A percentile compares a stretch with the other conserved stretches of the same genome.
phyloP scores from a whole-genome alignment of 2,888 invertebrate species.

The Choreutis nemorana region DNA sequence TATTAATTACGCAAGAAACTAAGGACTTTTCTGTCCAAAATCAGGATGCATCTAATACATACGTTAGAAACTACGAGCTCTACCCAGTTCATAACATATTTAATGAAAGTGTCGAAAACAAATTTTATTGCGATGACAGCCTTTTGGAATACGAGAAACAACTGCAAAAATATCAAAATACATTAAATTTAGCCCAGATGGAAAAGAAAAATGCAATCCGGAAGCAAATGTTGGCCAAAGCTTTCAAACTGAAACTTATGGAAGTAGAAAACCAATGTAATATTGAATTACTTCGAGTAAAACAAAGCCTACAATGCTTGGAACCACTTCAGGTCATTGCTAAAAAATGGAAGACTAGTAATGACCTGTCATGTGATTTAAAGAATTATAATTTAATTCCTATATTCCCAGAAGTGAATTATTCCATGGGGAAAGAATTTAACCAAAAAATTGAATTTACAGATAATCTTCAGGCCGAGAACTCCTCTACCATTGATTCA shows the following conservation, averaged over 20 bases:
- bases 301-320: conserved; percentile 53
- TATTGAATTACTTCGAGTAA: conserved; percentile 46
- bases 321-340: conserved; percentile 49
- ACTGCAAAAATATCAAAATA: conserved; percentile 49
- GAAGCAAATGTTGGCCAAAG: conserved; percentile 56
- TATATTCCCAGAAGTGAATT: conserved; percentile 35
- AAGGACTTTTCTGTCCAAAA: conserved; percentile 7
- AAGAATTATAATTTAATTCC: conserved; percentile 41
- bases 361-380: conserved; percentile 24
- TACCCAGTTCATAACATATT: no score
- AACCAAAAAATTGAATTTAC: conserved; percentile 6
- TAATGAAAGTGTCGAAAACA: conserved; percentile 33
- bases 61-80: no score
- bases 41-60: conserved; percentile 15
- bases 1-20: conserved; percentile 8
- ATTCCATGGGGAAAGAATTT: no score
- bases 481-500: no score
- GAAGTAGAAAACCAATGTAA: conserved; percentile 60
- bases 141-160: conserved; percentile 54
- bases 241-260: conserved; percentile 43
- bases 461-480: no score
- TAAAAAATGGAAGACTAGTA: conserved; percentile 38
- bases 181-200: conserved; percentile 48
- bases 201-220: conserved; percentile 55
- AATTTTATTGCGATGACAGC: conserved; percentile 40